These are phyloP conservation scores for Capitella teleta DNA, from an alignment of 1,140 invertebrate species.

Conservation along the genomic window DNA sequence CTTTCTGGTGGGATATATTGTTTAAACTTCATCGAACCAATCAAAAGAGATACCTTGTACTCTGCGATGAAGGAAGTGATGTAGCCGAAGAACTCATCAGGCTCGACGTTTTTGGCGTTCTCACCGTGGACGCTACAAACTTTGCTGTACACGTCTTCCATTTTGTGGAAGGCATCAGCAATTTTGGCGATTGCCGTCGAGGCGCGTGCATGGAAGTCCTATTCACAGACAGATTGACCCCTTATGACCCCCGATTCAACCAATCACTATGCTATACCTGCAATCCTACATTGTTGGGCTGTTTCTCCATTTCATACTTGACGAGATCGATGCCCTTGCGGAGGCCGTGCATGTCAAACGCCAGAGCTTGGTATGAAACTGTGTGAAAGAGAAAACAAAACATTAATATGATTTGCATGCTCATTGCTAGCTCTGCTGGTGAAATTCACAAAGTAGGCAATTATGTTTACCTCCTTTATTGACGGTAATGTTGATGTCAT, in stretches of 20 bases:
- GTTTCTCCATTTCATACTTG: slow-evolving; percentile 12
- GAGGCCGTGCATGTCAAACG: slow-evolving; percentile 6
- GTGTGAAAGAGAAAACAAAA: slow-evolving; percentile 4
- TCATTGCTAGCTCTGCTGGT: too few species aligned
- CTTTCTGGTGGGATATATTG: too few species aligned
- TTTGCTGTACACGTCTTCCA: slow-evolving; percentile 12
- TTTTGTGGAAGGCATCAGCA: slow-evolving; percentile 5
- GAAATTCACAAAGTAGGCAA: neutral
- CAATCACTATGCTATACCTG: neutral
- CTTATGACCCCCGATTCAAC: neutral
- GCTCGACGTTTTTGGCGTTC: slow-evolving; percentile 11
- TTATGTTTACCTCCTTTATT: slow-evolving; percentile 10
- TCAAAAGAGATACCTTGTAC: too few species aligned
- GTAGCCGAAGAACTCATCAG: slow-evolving; percentile 10
- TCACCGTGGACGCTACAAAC: slow-evolving; percentile 12
- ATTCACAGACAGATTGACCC: neutral
- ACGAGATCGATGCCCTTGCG: slow-evolving; percentile 12
- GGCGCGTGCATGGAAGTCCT: slow-evolving; percentile 6
- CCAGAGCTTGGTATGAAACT: slow-evolving; percentile 13
- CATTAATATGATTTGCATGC: neutral
- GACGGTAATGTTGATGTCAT: slow-evolving; percentile 51
- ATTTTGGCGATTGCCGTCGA: neutral
- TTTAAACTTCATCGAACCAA: too few species aligned
- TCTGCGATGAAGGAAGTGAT: slow-evolving; percentile 9
- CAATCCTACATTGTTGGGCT: neutral